Percentiles rank a stretch among this genome's conserved stretches.
phyloP scores from a whole-genome alignment of 1,140 invertebrate genomes.

The Ceratosolen fusciceps region DNA sequence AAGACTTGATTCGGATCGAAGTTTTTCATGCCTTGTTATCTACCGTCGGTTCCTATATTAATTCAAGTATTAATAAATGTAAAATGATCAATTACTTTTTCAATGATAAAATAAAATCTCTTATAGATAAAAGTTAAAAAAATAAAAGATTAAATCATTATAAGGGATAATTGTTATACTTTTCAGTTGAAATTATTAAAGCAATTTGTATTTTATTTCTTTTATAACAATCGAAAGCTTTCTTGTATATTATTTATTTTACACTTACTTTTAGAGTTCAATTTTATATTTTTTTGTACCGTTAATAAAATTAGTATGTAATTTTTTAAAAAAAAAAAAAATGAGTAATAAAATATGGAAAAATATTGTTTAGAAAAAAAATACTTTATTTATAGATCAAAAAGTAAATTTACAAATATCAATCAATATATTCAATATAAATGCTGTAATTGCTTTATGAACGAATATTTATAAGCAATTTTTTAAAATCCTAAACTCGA shows the following conservation, averaged over 20 bases:
- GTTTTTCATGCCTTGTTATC: neutral
- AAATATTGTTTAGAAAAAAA: too few species aligned
- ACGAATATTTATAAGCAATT: neutral
- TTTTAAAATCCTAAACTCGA: neutral
- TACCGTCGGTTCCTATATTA: neutral
- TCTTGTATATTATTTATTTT: neutral
- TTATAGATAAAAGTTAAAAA: too few species aligned
- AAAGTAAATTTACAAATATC: neutral
- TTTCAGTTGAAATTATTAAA: too few species aligned
- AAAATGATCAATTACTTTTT: neutral
- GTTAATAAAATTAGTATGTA: neutral
- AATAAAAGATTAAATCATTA: too few species aligned
- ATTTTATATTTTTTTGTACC: neutral
- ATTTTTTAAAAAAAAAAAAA: too few species aligned
- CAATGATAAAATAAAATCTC: neutral
- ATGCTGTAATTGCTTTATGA: neutral
- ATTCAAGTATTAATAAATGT: neutral
- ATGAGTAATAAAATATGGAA: too few species aligned
- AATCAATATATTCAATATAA: neutral
- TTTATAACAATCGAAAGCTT: too few species aligned
- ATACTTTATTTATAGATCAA: neutral
- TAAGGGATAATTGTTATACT: too few species aligned
- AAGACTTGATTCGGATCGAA: constrained; percentile 23
- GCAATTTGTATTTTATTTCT: too few species aligned
- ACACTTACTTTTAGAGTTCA: neutral